Conservation (phyloP, 2,113 vertebrate species). For the Dolichallabes microphthalmus region DNA sequence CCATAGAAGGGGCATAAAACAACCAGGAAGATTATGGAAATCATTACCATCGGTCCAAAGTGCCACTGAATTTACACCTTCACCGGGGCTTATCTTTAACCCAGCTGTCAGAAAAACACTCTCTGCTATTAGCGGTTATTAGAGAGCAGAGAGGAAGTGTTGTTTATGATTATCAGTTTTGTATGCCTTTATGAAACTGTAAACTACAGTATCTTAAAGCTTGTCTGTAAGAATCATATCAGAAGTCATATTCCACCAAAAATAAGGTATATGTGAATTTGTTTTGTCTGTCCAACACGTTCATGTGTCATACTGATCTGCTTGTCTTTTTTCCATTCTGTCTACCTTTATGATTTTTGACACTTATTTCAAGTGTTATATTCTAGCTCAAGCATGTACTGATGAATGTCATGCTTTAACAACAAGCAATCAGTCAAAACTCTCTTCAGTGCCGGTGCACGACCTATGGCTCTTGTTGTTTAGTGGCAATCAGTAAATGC, state of each 20-base stretch:
- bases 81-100: constrained; percentile 30
- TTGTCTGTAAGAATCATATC: background rate
- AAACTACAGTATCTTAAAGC: background rate
- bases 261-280: background rate
- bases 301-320: background rate
- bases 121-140: constrained; percentile 39
- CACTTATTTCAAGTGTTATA: constrained; percentile 35
- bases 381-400: constrained; percentile 54
- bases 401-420: constrained; percentile 42
- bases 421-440: constrained; percentile 52
- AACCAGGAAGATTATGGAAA: constrained; percentile 55
- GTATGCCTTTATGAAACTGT: background rate
- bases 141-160: constrained; percentile 17
- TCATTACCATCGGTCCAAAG: constrained; percentile 29
- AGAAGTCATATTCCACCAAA: background rate
- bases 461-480: constrained; percentile 48
- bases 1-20: constrained; percentile 54
- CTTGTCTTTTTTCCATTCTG: constrained; percentile 4
- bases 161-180: background rate
- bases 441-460: constrained; percentile 43
- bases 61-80: constrained; percentile 12
- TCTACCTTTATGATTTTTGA: constrained; percentile 32
- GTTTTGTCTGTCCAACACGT: background rate
- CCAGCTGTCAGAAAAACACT: constrained; percentile 37
- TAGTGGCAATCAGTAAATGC: constrained; percentile 47